A percentile compares a stretch with the other conserved stretches of the same genome.
Conservation (phyloP, 1,140 invertebrate genomes). For the Nautilus pompilius region DNA sequence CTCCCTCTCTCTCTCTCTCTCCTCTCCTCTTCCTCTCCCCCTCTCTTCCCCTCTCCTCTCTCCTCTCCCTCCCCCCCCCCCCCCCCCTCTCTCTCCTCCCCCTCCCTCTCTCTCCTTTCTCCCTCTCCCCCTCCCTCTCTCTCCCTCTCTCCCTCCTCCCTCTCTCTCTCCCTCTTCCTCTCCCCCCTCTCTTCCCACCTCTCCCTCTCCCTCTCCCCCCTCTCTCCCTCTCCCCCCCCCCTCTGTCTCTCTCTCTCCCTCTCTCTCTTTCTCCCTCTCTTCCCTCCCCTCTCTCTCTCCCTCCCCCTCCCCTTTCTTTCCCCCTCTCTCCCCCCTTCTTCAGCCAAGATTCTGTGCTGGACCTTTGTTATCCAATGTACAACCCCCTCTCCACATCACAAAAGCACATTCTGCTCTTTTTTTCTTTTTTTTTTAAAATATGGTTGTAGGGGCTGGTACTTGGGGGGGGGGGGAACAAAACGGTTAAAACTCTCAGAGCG, state of each 20-base stretch:
- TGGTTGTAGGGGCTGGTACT: too few species aligned
- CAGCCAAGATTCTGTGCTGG: too few species aligned
- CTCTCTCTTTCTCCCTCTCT: neutral
- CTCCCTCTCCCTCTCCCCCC: neutral
- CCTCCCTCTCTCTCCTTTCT: neutral
- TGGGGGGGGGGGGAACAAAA: too few species aligned
- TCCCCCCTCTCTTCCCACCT: neutral
- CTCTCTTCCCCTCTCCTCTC: neutral
- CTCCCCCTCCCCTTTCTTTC: neutral
- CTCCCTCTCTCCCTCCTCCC: neutral
- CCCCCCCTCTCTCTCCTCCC: neutral
- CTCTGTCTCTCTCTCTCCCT: neutral
- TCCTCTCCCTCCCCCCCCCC: neutral
- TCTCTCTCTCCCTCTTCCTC: neutral
- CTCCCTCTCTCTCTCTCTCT: neutral
- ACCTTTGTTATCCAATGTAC: too few species aligned
- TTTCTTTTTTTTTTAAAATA: too few species aligned
- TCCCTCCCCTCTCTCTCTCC: neutral
- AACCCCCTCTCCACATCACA: too few species aligned
- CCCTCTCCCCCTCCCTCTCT: neutral
- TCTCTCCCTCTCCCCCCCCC: neutral
- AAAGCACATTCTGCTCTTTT: too few species aligned
- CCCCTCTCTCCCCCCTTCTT: neutral
- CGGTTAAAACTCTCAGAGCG: too few species aligned
- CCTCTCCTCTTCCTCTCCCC: neutral